These are phyloP conservation scores for Rhagonycha lutea DNA, from an alignment of 2,888 invertebrate genomes.

Conservation along the genomic window DNA sequence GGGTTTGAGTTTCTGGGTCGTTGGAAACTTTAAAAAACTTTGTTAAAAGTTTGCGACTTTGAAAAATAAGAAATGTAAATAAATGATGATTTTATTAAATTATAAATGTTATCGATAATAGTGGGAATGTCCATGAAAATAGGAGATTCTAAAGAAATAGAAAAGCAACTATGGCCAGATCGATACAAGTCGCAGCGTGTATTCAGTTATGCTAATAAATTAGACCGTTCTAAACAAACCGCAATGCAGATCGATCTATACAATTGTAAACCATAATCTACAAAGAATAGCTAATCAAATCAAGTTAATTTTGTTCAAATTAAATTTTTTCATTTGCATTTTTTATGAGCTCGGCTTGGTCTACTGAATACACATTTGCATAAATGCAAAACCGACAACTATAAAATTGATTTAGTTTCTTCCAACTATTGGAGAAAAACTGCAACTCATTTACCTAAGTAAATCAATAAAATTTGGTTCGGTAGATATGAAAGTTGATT, in stretches of 20 bases:
- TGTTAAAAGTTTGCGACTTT: background rate
- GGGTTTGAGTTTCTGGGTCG: background rate
- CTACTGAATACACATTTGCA: background rate
- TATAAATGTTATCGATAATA: background rate
- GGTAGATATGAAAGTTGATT: background rate
- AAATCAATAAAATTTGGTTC: background rate
- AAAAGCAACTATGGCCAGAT: slow-evolving; percentile 40
- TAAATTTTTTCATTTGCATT: background rate
- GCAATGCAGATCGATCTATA: slow-evolving; percentile 55
- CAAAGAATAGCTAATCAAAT: slow-evolving; percentile 11
- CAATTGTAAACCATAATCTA: slow-evolving; percentile 3
- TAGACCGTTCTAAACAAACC: slow-evolving; percentile 56
- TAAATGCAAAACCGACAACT: background rate
- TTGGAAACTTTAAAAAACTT: background rate
- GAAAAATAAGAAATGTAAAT: background rate
- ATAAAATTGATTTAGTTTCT: background rate
- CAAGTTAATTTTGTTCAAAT: slow-evolving; percentile 7
- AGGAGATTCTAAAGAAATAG: slow-evolving; percentile 7
- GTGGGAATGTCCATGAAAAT: background rate
- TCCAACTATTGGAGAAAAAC: background rate
- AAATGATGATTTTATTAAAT: background rate
- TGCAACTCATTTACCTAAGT: background rate
- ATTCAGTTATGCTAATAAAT: slow-evolving; percentile 57
- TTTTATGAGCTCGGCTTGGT: background rate
- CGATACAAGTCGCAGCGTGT: slow-evolving; percentile 55